A percentile compares a stretch with the other conserved stretches of the same genome.
Conservation (phyloP, 2,113 vertebrate species). For the Phycodurus eques region DNA sequence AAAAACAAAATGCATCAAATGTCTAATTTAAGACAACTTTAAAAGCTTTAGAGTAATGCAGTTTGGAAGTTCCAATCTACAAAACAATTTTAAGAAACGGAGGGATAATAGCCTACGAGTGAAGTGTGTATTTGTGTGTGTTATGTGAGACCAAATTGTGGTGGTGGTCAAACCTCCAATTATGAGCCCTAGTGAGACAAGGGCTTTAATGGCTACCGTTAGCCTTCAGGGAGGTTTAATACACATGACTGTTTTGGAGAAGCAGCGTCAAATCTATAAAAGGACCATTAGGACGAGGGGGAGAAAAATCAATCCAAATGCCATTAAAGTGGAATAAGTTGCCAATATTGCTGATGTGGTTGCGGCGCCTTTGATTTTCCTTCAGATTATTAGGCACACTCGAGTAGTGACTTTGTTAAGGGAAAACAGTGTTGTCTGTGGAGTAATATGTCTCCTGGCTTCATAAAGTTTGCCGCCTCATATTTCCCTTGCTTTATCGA, state of each 20-base stretch:
- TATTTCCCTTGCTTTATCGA: constrained; percentile 99
- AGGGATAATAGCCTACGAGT: constrained; percentile 9
- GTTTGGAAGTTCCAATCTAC: background rate
- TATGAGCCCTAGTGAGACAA: constrained; percentile 99
- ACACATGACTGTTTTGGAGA: constrained; percentile 99
- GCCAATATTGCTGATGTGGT: constrained; percentile 99
- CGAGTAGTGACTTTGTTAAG: constrained; percentile 99
- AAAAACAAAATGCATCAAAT: background rate
- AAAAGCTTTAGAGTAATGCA: background rate
- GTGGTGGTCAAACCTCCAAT: constrained; percentile 99
- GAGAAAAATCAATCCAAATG: constrained; percentile 99
- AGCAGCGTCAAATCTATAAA: constrained; percentile 99
- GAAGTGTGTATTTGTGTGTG: constrained; percentile 40
- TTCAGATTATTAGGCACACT: constrained; percentile 99
- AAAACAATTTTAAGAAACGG: background rate
- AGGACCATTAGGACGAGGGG: constrained; percentile 98
- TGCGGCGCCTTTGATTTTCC: constrained; percentile 99
- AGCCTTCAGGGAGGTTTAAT: constrained; percentile 99
- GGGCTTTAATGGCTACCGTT: constrained; percentile 98
- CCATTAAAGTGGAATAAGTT: constrained; percentile 99
- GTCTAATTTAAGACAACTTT: background rate
- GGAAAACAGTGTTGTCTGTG: constrained; percentile 99
- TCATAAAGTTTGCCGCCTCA: constrained; percentile 99
- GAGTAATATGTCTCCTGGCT: constrained; percentile 99
- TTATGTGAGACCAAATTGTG: constrained; percentile 83